These are phyloP conservation scores for Amblyornis subalaris DNA, from an alignment of 2,113 vertebrate genomes.

Conservation along the genomic window DNA sequence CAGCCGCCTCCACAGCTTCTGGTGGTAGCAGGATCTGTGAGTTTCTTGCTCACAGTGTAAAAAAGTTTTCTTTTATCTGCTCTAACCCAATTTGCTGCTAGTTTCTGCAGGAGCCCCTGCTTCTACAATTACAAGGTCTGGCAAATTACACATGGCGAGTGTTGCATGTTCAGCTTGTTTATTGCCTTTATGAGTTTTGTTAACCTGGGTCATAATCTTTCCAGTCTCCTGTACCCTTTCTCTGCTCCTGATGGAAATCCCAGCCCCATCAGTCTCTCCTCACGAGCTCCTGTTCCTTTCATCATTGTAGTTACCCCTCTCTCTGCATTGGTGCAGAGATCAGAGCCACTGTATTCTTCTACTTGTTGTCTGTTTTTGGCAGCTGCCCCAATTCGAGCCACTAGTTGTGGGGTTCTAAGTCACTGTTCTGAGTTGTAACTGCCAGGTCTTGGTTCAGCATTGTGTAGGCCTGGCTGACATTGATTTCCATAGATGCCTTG, in stretches of 20 bases:
- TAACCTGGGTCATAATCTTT: not conserved
- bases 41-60: not conserved
- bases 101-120: not conserved
- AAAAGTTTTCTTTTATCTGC: not conserved
- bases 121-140: not conserved
- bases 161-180: not conserved
- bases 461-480: not conserved
- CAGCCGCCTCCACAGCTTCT: not conserved
- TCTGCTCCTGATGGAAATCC: not conserved
- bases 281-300: not conserved
- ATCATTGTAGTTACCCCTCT: not conserved
- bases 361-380: not conserved
- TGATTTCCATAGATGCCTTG: not conserved
- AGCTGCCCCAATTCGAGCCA: not conserved
- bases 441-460: not conserved
- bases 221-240: not conserved
- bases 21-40: not conserved
- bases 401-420: not conserved
- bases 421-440: not conserved
- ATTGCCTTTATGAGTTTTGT: not conserved
- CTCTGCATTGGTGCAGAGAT: not conserved
- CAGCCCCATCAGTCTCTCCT: rapidly evolving
- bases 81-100: not conserved
- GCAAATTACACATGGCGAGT: not conserved
- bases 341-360: not conserved